Conservation (phyloP, 2,888 invertebrate genomes). For the Polietes domitor region DNA sequence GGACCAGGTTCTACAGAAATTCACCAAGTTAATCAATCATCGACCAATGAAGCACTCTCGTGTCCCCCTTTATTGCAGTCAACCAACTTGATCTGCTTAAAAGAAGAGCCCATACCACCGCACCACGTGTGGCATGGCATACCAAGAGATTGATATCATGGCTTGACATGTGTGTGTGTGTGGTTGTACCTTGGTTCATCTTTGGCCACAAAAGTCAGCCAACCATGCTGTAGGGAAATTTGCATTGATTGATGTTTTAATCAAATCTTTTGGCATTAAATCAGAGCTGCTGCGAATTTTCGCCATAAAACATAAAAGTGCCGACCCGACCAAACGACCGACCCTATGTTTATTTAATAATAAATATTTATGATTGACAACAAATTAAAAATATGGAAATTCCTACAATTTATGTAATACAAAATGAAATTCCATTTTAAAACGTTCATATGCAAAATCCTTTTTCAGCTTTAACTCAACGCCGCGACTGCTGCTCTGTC, state of each 20-base stretch:
- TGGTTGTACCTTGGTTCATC: too few species aligned
- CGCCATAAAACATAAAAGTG: not conserved
- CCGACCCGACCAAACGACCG: not conserved
- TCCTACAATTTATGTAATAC: not conserved
- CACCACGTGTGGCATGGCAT: not conserved
- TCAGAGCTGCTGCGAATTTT: not conserved
- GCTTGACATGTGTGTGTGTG: not conserved
- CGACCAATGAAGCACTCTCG: too few species aligned
- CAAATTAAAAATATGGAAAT: not conserved
- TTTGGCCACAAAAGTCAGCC: not conserved
- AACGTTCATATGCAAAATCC: not conserved
- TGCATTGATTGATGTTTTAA: constrained; percentile 57
- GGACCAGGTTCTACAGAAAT: too few species aligned
- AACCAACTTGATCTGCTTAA: not conserved
- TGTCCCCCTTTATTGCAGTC: too few species aligned
- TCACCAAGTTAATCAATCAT: too few species aligned
- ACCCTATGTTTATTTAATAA: not conserved
- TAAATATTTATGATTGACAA: constrained; percentile 5
- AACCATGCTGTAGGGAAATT: not conserved
- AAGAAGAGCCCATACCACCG: not conserved
- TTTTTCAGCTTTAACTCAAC: not conserved
- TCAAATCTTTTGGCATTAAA: constrained; percentile 23
- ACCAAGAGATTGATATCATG: not conserved
- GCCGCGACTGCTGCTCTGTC: not conserved
- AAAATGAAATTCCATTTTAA: constrained; percentile 18